These are phyloP conservation scores for Cairina moschata DNA, from an alignment of 2,113 vertebrate genomes.

Conservation along the genomic window DNA sequence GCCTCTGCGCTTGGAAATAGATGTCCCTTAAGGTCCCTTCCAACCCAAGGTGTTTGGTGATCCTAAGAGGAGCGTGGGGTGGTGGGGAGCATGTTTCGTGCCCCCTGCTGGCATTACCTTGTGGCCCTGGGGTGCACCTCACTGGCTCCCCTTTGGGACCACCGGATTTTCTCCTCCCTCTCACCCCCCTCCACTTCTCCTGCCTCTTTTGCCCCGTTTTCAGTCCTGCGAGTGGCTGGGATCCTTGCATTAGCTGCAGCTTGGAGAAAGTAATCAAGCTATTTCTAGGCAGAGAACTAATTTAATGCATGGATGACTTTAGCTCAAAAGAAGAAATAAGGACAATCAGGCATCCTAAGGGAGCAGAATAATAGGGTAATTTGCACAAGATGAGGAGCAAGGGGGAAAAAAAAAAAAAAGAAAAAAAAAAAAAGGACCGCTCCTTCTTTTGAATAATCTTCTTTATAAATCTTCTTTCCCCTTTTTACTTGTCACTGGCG, in stretches of 20 bases:
- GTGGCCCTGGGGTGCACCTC: neutral
- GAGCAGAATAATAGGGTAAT: slow-evolving; percentile 83
- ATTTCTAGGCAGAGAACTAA: slow-evolving; percentile 85
- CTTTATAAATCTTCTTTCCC: slow-evolving; percentile 59
- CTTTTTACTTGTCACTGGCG: neutral
- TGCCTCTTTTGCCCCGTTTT: neutral
- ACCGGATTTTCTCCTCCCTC: neutral
- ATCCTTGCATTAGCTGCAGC: slow-evolving; percentile 38
- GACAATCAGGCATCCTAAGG: slow-evolving; percentile 78
- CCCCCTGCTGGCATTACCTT: neutral
- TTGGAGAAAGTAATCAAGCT: slow-evolving; percentile 79
- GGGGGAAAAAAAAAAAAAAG: neutral
- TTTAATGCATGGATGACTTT: slow-evolving; percentile 88
- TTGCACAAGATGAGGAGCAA: slow-evolving; percentile 76
- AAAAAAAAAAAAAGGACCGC: slow-evolving; percentile 21
- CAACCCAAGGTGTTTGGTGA: too few species aligned
- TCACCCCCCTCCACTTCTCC: neutral
- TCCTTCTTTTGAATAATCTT: slow-evolving; percentile 72
- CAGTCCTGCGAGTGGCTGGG: slow-evolving; percentile 48
- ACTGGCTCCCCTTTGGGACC: rapidly evolving
- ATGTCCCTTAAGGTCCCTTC: too few species aligned
- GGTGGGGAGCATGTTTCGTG: neutral
- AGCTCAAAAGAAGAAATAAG: slow-evolving; percentile 84
- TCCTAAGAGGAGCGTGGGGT: neutral
- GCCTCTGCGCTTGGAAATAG: neutral